Base-by-base conservation (phyloP, 2,797 vertebrate species). In the Leucoraja ocellata region DNA sequence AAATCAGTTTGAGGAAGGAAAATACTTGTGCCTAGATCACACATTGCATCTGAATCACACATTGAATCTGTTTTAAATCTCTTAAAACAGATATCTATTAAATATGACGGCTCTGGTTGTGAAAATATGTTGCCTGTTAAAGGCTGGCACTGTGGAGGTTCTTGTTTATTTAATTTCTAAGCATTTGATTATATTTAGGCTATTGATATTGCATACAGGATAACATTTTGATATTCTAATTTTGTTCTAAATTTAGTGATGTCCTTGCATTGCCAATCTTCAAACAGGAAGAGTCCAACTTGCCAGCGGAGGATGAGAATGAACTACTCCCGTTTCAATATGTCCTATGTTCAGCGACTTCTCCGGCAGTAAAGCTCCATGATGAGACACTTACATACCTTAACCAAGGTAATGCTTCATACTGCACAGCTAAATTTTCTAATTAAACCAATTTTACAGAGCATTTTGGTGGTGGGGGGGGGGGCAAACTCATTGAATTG, bases 371-470 rank as follows among this genome's bases (percentile, higher is more conserved):
- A 94, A 99, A 99, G 94, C 97, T 99, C 94, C 99, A 99, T 0
- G 99, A 99, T 1, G 99, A 99, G 95, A 99, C 99, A 0, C 98
- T 99, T 95, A 99, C 99, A 88, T 99, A 99, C 96, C 98, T 99
- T 95, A 99, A 99, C 96, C 99, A 99, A 98, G 99, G 99, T 99
- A 94, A 96, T 96, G 21, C 88, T 71, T 74, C 80, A 78, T 94
- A 93, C 16, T 79, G 84, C 78, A 58, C 9, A 25, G 46, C 23
- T 63, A 28, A 32, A 18, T 32, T 86, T 86, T 78, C 14, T 32
- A 65, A 32, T 86, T 63, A n/a, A 28, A 28, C 83, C 61, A 65
- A 1, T 61, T 54, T 61, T 86, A 61, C 1, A 63, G 7, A 32
- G 14, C 13, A 65, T 18, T 63, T 86, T 86, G 13, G n/a, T 46